Base-by-base conservation (phyloP, 2,113 vertebrate genomes). In the Nothoprocta pentlandii region DNA sequence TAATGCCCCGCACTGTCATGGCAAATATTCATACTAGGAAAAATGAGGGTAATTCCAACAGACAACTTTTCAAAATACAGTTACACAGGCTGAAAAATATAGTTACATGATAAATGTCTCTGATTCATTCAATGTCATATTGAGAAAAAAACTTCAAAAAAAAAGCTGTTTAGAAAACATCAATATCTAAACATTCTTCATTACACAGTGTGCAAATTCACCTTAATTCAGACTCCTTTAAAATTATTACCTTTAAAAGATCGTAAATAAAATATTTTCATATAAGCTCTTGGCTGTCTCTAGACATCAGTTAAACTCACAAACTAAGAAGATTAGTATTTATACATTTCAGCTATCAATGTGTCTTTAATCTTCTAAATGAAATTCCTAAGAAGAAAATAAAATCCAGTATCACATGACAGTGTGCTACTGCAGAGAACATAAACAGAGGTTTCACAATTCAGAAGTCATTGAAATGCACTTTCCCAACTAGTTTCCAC, bases 281-380 rank as follows among this genome's bases (percentile, higher is more conserved):
- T 17, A 53, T 76, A 61, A 58, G 34, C 54, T 41, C 74, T 94
- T 86, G 73, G 74, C 23, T 80, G 34, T 76, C 41, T 80, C 46
- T 64, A 83, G 51, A 71, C 2, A 13, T 51, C 74, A 30, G 51
- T 91, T 73, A 87, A 68, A 28, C 41, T 87, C 88, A 66, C 2
- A 2, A 90, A 85, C 49, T 59, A 20, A 80, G 63, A 62, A 66
- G 2, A 85, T 28, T 25, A 68, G 81, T 63, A 62, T 30, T 80
- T 82, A 26, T 5, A 90, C 8, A 34, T 30, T 21, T 70, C 26
- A 70, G 23, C 30, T 70, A 59, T 0, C 73, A 44, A 80, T 34
- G 10, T 61, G 49, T 67, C 90, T 94, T 91, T 80, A 95, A 69
- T 95, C 54, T 80, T 87, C 32, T 77, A 79, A 87, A 89, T 36